Evolutionary conservation across 2,113 vertebrate genomes (phyloP).

Genomic region (Merops nubicus): DNA sequence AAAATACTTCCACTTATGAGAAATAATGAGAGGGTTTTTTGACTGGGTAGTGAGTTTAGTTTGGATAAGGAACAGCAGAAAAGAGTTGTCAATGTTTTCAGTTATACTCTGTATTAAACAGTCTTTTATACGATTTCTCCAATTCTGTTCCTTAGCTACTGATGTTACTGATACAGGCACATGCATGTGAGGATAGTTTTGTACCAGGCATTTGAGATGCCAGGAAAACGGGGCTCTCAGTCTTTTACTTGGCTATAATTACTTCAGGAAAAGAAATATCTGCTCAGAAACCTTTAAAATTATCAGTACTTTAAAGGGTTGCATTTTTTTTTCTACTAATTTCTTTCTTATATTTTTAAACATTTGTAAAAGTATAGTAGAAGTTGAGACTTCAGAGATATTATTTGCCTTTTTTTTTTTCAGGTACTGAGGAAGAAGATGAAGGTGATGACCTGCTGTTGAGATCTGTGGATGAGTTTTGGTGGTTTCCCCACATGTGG

Average conservation of each 20-base stretch:
- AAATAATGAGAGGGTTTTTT: background rate
- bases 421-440: constrained; percentile 91
- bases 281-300: background rate
- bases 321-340: background rate
- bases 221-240: background rate
- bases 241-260: background rate
- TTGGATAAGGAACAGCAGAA: background rate
- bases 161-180: background rate
- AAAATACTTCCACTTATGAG: fast-evolving
- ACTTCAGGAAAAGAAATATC: background rate
- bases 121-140: background rate
- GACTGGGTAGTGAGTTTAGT: background rate
- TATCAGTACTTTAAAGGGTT: background rate
- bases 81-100: background rate
- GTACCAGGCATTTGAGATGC: background rate
- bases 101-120: background rate
- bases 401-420: background rate
- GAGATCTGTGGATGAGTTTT: constrained; percentile 92
- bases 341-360: background rate
- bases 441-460: constrained; percentile 90
- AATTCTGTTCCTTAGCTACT: background rate
- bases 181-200: background rate
- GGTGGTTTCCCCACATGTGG: constrained; percentile 99
- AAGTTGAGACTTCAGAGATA: background rate
- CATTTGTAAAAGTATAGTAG: background rate